Evolutionary conservation across 2,888 invertebrate species (phyloP).

Genomic region (Zaprionus obscuricornis): DNA sequence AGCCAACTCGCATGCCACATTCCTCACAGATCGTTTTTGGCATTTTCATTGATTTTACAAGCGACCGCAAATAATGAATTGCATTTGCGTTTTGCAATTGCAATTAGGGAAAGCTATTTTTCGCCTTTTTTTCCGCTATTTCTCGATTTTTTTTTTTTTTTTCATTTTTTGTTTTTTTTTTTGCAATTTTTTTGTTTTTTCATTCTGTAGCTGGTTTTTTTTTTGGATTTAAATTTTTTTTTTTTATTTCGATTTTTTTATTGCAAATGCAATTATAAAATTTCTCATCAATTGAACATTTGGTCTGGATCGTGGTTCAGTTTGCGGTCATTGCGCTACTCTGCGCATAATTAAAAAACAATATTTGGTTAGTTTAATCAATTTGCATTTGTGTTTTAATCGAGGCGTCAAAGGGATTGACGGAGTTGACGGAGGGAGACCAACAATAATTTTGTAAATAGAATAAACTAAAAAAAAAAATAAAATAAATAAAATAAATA

Average conservation of each 20-base stretch:
- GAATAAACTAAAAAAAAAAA: too few relatives aligned
- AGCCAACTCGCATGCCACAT: too few relatives aligned
- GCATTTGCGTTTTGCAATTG: constrained; percentile 58
- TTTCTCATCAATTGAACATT: constrained; percentile 60
- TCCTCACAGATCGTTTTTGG: too few relatives aligned
- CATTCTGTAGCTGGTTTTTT: not conserved
- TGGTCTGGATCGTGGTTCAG: constrained; percentile 51
- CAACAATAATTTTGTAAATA: constrained; percentile 13
- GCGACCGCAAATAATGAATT: constrained; percentile 69
- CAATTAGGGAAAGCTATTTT: constrained; percentile 56
- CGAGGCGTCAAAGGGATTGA: constrained; percentile 13
- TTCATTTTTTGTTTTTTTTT: constrained; percentile 19
- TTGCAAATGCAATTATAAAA: constrained; percentile 71
- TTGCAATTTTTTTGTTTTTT: constrained; percentile 11
- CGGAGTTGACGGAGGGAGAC: not conserved
- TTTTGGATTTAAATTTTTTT: not conserved
- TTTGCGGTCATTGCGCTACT: constrained; percentile 53
- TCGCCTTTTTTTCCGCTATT: not conserved
- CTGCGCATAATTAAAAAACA: constrained; percentile 76
- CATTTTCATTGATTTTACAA: constrained; percentile 29
- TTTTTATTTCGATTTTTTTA: constrained; percentile 9
- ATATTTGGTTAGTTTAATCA: constrained; percentile 77
- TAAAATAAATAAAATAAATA: too few relatives aligned
- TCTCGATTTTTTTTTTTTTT: not conserved
- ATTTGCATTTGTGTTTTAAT: constrained; percentile 59